phyloP scores from a whole-genome alignment of 1,140 invertebrate species.

The Hylaeus anthracinus region DNA sequence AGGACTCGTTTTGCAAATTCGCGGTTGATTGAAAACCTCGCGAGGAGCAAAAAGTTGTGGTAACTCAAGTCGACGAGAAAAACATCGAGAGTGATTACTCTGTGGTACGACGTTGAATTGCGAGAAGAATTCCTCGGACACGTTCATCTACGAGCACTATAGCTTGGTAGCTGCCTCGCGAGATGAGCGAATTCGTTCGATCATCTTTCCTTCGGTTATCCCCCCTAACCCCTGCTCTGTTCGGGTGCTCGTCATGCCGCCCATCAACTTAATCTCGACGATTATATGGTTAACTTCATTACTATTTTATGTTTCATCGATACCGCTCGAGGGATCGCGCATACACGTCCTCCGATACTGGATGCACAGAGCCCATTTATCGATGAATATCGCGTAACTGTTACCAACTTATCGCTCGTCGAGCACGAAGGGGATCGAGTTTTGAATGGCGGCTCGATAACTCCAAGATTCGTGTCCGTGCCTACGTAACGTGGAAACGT shows the following conservation, averaged over 20 bases:
- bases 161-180: constrained; percentile 9
- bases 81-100: constrained; percentile 34
- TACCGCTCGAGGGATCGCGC: not conserved
- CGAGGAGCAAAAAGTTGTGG: constrained; percentile 17
- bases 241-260: not conserved
- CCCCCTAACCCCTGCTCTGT: not conserved
- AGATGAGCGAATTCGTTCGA: constrained; percentile 39
- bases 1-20: constrained; percentile 73
- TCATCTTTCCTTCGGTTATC: not conserved
- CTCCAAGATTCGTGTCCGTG: too few relatives aligned
- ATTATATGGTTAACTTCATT: constrained; percentile 46
- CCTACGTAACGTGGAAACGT: not conserved
- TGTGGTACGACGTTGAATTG: constrained; percentile 1
- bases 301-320: constrained; percentile 51
- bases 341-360: not conserved
- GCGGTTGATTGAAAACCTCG: constrained; percentile 73
- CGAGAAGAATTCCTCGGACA: not conserved
- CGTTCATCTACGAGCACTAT: constrained; percentile 14
- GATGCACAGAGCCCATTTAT: not conserved
- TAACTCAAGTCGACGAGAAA: not conserved
- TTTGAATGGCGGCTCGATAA: not conserved
- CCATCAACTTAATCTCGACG: constrained; percentile 55
- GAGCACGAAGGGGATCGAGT: not conserved
- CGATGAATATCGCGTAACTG: constrained; percentile 25
- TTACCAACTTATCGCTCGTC: constrained; percentile 13